Base-by-base conservation (phyloP, 2,797 vertebrate genomes). In the Enteromius afrohamiltoni region DNA sequence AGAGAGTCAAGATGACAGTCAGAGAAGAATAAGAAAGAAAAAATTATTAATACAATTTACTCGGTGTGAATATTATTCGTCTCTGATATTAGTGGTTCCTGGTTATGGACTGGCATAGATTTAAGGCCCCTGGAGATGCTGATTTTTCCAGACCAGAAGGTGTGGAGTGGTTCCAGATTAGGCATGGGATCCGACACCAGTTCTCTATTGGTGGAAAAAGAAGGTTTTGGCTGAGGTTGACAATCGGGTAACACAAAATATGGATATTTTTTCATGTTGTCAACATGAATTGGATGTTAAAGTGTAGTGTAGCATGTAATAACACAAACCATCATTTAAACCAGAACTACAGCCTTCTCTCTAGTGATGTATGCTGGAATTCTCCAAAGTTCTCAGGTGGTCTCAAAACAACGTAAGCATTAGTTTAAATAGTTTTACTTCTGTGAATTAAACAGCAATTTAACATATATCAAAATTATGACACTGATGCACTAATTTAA, bases 1-100 rank as follows among this genome's bases (percentile, higher is more conserved):
- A 69, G 34, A 55, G n/a, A 69, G 73, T 51, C 40, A 47, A 64
- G 55, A 31, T 0, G 71, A 37, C 47, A 58, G 60, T n/a, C 60
- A 68, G 34, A 70, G 49, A 51, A 74, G 37, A 77, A 70, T 62
- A 16, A 64, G 9, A 67, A 85, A 53, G 4, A 21, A 21, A 53
- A 73, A 55, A 17, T 8, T 21, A 55, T 14, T 55, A 37, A 14
- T 75, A 49, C 31, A 7, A 23, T 75, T 37, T 74, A 53, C 10
- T 34, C 26, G 0, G 26, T 14, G 11, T 1, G 3, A 37, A 16
- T 17, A n/a, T 16, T 37, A 55, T 58, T 23, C 37, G 13, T 31
- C 13, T 55, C 49, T 75, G 19, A 55, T 55, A 17, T 51, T 51
- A 21, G 9, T 31, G 16, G 21, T 55, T 23, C 11, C 19, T 58